Conservation (phyloP, 2,113 vertebrate genomes). For the Oreochromis tanganicae region DNA sequence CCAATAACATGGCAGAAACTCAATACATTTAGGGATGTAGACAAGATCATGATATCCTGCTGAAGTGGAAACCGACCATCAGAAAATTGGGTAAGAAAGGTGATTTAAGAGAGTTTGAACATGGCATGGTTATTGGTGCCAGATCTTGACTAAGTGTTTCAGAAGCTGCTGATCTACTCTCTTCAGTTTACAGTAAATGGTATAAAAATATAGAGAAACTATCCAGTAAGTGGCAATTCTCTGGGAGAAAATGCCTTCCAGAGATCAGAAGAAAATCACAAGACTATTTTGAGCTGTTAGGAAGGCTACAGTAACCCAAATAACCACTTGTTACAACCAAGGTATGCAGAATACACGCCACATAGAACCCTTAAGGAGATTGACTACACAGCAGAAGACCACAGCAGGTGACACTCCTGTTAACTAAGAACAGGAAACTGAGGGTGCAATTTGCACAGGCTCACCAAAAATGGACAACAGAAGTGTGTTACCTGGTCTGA, state of each 20-base stretch:
- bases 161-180: neutral
- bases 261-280: neutral
- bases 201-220: neutral
- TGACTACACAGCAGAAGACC: neutral
- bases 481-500: neutral
- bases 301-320: neutral
- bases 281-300: neutral
- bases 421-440: neutral
- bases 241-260: neutral
- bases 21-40: neutral
- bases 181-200: neutral
- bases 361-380: fast-evolving
- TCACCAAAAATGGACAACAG: neutral
- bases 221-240: neutral
- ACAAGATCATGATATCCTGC: neutral
- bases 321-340: neutral
- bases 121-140: neutral
- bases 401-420: neutral
- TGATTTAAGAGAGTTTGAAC: neutral
- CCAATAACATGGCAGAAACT: neutral
- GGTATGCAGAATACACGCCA: neutral
- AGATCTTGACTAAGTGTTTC: neutral
- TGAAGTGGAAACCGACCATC: neutral
- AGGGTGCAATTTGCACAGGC: neutral
- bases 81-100: neutral